Conservation (phyloP, 2,888 invertebrate genomes). For the Philaethria dido region DNA sequence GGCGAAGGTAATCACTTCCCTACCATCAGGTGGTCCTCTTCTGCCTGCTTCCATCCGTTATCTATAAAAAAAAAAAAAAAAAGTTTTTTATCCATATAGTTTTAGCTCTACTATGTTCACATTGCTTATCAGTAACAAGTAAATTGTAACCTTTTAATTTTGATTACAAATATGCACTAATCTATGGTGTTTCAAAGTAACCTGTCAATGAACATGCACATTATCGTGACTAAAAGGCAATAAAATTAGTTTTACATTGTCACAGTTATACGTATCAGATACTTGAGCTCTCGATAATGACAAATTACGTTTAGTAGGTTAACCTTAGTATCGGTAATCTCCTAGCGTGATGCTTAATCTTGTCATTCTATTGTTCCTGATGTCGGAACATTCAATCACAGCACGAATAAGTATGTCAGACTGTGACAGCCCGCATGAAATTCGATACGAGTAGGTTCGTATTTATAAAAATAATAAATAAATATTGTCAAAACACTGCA, state of each 20-base stretch:
- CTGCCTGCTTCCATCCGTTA: too few species aligned
- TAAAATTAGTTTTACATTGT: constrained; percentile 10
- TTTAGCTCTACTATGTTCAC: not conserved
- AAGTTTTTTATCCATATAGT: not conserved
- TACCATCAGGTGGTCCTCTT: too few species aligned
- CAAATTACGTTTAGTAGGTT: constrained; percentile 42
- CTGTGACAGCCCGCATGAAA: too few species aligned
- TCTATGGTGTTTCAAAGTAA: not conserved
- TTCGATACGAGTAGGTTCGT: not conserved
- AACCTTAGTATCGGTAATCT: constrained; percentile 39
- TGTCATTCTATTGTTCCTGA: constrained; percentile 42
- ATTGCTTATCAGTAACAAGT: too few species aligned
- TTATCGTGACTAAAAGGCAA: constrained; percentile 7
- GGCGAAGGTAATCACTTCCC: too few species aligned
- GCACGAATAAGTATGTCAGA: too few species aligned
- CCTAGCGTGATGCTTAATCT: constrained; percentile 41
- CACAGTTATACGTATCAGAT: constrained; percentile 10
- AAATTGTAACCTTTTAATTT: not conserved
- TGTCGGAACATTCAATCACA: constrained; percentile 44
- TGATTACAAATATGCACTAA: not conserved
- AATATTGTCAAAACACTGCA: too few species aligned
- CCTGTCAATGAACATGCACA: not conserved
- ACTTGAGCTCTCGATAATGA: constrained; percentile 36
- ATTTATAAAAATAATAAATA: too few species aligned
- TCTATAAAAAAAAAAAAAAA: too few species aligned